Conservation (phyloP, 2,113 vertebrate species). For the Azemiops feae region DNA sequence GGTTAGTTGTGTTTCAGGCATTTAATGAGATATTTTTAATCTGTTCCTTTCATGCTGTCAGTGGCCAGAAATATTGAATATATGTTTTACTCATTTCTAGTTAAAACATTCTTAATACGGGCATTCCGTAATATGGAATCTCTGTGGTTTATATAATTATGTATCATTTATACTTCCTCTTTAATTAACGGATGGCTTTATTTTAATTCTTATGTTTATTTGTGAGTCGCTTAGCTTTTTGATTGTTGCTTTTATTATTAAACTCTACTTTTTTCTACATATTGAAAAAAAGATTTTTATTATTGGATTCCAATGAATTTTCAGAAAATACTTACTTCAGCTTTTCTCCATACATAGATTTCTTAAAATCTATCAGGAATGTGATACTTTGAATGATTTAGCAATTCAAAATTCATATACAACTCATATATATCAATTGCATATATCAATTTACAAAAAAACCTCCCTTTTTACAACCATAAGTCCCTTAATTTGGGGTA, state of each 20-base stretch:
- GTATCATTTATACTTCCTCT: not conserved
- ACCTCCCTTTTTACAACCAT: not conserved
- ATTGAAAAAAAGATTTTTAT: conserved; percentile 6
- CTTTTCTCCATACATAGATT: not conserved
- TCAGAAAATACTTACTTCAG: not conserved
- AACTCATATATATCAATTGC: not conserved
- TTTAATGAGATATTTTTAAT: not conserved
- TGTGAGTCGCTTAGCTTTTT: conserved; percentile 34
- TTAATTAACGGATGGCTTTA: not conserved
- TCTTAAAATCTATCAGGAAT: not conserved
- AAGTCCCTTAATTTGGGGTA: too few species aligned
- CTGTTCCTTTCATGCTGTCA: conserved; percentile 32
- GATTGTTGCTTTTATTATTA: conserved; percentile 38
- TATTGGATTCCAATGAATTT: not conserved
- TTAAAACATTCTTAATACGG: conserved; percentile 1
- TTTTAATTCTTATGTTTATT: conserved; percentile 2
- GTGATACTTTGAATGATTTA: not conserved
- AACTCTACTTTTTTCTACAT: conserved; percentile 4
- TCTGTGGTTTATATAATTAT: conserved; percentile 4
- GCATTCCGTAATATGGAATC: conserved; percentile 1
- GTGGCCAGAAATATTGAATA: conserved; percentile 1
- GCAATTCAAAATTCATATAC: not conserved
- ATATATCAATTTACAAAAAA: not conserved
- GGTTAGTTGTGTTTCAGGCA: not conserved
- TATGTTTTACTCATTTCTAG: not conserved